A percentile compares a stretch with the other conserved stretches of the same genome.
Conservation (phyloP, 2,113 vertebrate genomes). For the Procavia capensis region DNA sequence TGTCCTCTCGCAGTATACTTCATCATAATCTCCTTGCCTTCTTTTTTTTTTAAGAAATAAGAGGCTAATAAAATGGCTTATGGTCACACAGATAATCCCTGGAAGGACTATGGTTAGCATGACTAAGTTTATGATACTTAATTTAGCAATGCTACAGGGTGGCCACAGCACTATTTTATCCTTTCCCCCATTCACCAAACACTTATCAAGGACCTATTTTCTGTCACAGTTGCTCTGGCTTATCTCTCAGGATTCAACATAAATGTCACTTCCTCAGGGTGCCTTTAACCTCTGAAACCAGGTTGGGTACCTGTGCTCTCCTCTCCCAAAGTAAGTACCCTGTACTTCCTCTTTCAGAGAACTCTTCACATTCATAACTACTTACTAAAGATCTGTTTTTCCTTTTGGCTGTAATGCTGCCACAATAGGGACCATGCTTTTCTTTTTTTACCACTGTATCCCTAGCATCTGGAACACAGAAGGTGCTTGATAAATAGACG, state of each 20-base stretch:
- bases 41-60: neutral
- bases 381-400: neutral
- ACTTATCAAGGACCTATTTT: neutral
- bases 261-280: slow-evolving; percentile 73
- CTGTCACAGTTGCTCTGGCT: neutral
- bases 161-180: neutral
- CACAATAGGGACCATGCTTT: neutral
- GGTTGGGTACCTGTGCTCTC: slow-evolving; percentile 44
- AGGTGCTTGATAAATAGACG: neutral
- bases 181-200: neutral
- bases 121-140: neutral
- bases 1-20: neutral
- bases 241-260: slow-evolving; percentile 50
- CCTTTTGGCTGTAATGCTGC: neutral
- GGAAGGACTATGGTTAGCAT: neutral
- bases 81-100: neutral
- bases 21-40: neutral
- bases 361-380: neutral
- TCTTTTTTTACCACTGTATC: neutral
- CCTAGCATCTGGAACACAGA: neutral
- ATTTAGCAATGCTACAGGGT: neutral
- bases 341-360: slow-evolving; percentile 72
- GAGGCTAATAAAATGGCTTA: neutral
- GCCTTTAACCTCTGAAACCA: slow-evolving; percentile 68
- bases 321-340: neutral